Evolutionary conservation across 2,888 invertebrate species (phyloP).

Genomic region (Dynastes grantii): DNA sequence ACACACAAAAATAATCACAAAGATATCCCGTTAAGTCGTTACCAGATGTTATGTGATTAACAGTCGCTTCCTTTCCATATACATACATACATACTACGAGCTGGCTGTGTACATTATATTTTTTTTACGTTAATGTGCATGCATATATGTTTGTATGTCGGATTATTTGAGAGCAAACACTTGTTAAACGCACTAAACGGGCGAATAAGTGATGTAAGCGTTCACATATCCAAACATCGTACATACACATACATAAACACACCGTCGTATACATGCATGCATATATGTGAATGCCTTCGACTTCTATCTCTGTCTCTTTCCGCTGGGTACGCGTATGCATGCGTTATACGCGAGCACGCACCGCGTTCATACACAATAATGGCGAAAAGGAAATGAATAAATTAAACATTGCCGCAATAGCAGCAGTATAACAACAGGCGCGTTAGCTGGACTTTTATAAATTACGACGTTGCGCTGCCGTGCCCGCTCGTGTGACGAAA

Average conservation of each 20-base stretch:
- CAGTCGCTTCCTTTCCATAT: slow-evolving; percentile 3
- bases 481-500: slow-evolving; percentile 37
- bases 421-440: slow-evolving; percentile 14
- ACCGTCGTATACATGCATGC: background rate
- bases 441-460: slow-evolving; percentile 25
- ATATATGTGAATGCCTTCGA: background rate
- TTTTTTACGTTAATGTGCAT: background rate
- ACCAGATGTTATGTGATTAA: slow-evolving; percentile 19
- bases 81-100: too few relatives aligned
- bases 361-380: slow-evolving; percentile 27
- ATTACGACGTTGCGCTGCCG: slow-evolving; percentile 3
- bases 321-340: background rate
- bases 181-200: slow-evolving; percentile 28
- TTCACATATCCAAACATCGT: background rate
- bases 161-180: slow-evolving; percentile 22
- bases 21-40: background rate
- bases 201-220: slow-evolving; percentile 28
- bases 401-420: slow-evolving; percentile 36
- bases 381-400: slow-evolving; percentile 32
- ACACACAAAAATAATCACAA: slow-evolving; percentile 1
- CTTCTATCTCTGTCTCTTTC: slow-evolving; percentile 4
- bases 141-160: background rate
- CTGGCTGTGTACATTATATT: background rate
- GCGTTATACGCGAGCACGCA: background rate
- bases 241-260: background rate